Evolutionary conservation across 1,140 invertebrate genomes (phyloP).

Genomic region (Drosophila takahashii): DNA sequence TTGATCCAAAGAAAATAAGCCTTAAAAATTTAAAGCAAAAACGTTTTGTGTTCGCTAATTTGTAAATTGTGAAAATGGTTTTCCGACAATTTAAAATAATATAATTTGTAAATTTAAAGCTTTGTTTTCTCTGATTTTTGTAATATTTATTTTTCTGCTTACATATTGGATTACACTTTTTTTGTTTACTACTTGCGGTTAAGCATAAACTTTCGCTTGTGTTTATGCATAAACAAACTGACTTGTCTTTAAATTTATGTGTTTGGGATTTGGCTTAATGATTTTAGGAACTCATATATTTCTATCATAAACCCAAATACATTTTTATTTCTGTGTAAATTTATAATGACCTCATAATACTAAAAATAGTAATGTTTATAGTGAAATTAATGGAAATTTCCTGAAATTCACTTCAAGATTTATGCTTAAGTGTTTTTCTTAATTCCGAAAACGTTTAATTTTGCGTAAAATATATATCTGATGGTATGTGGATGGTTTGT

Average conservation of each 20-base stretch:
- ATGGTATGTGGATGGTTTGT: neutral
- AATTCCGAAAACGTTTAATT: constrained; percentile 44
- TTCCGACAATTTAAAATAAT: neutral
- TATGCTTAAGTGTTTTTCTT: constrained; percentile 9
- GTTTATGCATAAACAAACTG: neutral
- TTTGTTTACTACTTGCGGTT: neutral
- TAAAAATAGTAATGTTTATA: neutral
- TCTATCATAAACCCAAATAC: neutral
- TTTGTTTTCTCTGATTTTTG: neutral
- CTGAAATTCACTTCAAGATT: neutral
- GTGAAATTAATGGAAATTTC: neutral
- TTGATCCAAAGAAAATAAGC: neutral
- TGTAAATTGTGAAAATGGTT: no score
- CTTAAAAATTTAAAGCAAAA: neutral
- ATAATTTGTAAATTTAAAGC: neutral
- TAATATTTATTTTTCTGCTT: neutral
- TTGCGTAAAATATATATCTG: constrained; percentile 46
- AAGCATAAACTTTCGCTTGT: neutral
- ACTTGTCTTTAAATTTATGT: neutral
- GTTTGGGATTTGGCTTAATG: neutral
- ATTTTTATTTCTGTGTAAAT: neutral
- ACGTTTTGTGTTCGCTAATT: neutral
- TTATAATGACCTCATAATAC: neutral
- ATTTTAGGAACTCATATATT: neutral
- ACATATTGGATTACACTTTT: neutral